Evolutionary conservation across 2,113 vertebrate species (phyloP).

Genomic region (Callopanchax toddi): DNA sequence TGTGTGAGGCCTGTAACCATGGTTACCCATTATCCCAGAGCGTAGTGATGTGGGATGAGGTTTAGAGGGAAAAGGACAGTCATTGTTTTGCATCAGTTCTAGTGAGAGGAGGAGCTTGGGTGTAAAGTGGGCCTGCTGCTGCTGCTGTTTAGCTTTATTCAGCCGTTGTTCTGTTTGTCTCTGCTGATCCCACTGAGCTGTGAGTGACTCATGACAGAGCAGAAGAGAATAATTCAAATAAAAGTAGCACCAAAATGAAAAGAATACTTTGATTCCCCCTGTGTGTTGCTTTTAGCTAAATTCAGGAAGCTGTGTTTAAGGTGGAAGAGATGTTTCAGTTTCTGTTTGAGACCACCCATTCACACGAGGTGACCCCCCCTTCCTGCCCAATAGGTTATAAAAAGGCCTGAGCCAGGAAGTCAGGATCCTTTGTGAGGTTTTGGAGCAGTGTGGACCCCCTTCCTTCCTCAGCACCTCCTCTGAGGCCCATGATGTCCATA

Average conservation of each 20-base stretch:
- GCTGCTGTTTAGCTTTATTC: slow-evolving; percentile 26
- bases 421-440: slow-evolving; percentile 55
- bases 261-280: slow-evolving; percentile 59
- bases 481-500: slow-evolving; percentile 65
- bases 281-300: slow-evolving; percentile 63
- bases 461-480: slow-evolving; percentile 48
- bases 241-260: slow-evolving; percentile 45
- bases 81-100: slow-evolving; percentile 61
- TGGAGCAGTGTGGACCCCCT: slow-evolving; percentile 27
- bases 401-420: slow-evolving; percentile 59
- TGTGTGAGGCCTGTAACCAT: slow-evolving; percentile 73
- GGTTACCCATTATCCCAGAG: slow-evolving; percentile 72
- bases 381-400: slow-evolving; percentile 13
- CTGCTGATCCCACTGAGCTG: slow-evolving; percentile 49
- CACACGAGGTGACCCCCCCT: slow-evolving; percentile 13
- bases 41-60: slow-evolving; percentile 59
- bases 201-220: slow-evolving; percentile 46
- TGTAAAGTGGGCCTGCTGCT: slow-evolving; percentile 57
- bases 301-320: slow-evolving; percentile 14
- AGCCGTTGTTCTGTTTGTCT: slow-evolving; percentile 61
- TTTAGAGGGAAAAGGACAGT: slow-evolving; percentile 70
- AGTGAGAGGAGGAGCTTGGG: slow-evolving; percentile 61
- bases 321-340: slow-evolving; percentile 23
- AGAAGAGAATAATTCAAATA: slow-evolving; percentile 56
- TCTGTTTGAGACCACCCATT: slow-evolving; percentile 55